A percentile compares a stretch with the other conserved stretches of the same genome.
Evolutionary conservation across 2,797 vertebrate species (phyloP).

Genomic region (Labroides dimidiatus): DNA sequence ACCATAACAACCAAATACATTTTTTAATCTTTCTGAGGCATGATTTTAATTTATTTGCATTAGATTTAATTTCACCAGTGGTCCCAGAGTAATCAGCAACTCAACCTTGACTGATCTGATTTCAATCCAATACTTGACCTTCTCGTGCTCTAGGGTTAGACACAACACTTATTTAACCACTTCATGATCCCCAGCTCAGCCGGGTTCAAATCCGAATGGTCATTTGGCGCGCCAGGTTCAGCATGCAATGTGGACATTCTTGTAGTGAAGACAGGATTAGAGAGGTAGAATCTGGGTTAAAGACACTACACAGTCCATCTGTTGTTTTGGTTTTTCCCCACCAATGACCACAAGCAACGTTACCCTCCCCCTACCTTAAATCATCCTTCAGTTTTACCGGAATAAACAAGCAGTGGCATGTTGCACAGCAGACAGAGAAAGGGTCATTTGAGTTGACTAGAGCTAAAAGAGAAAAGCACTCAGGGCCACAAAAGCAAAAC

Average conservation of each 20-base stretch:
- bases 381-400: conserved; percentile 47
- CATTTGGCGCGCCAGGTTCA: conserved; percentile 51
- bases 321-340: conserved; percentile 83
- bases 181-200: conserved; percentile 67
- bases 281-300: conserved; percentile 84
- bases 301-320: conserved; percentile 84
- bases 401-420: conserved; percentile 54
- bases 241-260: conserved; percentile 71
- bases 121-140: not conserved
- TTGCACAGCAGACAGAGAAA: conserved; percentile 10
- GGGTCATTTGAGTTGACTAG: conserved; percentile 41
- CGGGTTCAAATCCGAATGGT: conserved; percentile 65
- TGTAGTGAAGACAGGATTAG: conserved; percentile 82
- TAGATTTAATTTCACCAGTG: not conserved
- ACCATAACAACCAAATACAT: not conserved
- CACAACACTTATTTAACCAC: conserved; percentile 44
- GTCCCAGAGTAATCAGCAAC: not conserved
- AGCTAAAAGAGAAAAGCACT: conserved; percentile 3
- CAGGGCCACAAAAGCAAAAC: not conserved
- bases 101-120: conserved; percentile 24
- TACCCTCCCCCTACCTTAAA: conserved; percentile 42
- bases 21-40: not conserved
- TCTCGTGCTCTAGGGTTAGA: conserved; percentile 13
- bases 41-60: not conserved
- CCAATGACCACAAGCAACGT: conserved; percentile 59